Percentiles rank a stretch among this genome's conserved stretches.
Conservation (phyloP, 2,797 vertebrate genomes). For the Merluccius polli region DNA sequence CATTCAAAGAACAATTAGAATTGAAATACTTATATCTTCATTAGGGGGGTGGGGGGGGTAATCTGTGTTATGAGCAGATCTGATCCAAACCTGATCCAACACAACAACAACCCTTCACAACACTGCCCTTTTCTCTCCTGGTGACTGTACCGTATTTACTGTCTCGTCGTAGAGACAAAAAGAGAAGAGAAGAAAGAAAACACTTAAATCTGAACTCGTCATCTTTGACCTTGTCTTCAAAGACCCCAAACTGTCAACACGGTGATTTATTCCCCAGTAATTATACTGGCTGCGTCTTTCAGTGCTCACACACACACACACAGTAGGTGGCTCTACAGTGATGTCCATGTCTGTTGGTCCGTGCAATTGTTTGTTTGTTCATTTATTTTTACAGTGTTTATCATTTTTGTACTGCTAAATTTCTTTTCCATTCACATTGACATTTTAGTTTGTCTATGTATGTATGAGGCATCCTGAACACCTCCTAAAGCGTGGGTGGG, state of each 20-base stretch:
- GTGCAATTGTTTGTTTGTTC: background rate
- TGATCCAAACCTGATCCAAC: no score
- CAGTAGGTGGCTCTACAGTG: no score
- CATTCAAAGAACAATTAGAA: no score
- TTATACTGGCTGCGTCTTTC: constrained; percentile 29
- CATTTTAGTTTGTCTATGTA: no score
- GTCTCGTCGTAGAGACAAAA: constrained; percentile 25
- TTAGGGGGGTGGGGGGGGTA: no score
- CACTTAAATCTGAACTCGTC: constrained; percentile 4
- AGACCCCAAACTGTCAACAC: constrained; percentile 41
- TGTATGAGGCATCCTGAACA: background rate
- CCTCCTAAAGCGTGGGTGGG: no score
- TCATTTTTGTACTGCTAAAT: no score
- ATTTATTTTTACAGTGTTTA: background rate
- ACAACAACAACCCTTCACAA: no score
- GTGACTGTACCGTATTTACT: constrained; percentile 38
- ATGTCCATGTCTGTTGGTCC: background rate
- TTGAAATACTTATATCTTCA: no score
- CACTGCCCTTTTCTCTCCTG: constrained; percentile 53
- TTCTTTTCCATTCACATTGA: no score
- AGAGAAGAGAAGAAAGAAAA: constrained; percentile 11
- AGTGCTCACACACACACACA: background rate
- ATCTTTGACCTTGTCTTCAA: constrained; percentile 36
- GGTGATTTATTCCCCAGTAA: constrained; percentile 39
- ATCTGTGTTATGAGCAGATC: no score